Conservation (phyloP, 2,888 invertebrate species). For the Masnerella sp. region DNA sequence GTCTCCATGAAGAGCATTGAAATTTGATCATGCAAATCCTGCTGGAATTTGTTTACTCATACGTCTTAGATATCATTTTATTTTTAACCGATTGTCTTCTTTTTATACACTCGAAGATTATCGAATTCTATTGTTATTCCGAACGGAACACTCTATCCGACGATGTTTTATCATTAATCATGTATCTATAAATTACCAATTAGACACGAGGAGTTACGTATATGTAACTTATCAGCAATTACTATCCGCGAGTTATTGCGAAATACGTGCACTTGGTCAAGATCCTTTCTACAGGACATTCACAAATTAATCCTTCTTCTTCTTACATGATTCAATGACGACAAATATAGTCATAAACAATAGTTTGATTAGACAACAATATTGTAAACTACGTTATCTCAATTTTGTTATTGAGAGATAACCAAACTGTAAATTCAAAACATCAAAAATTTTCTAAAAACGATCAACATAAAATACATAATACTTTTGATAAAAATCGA, state of each 20-base stretch:
- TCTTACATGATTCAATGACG: not conserved
- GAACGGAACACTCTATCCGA: constrained; percentile 21
- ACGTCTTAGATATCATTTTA: constrained; percentile 5
- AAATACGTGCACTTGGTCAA: constrained; percentile 33
- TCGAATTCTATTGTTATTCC: constrained; percentile 25
- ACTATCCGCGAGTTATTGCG: constrained; percentile 29
- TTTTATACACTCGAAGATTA: constrained; percentile 8
- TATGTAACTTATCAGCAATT: constrained; percentile 26
- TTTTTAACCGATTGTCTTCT: constrained; percentile 25
- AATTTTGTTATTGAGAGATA: no score
- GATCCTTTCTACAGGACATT: constrained; percentile 43
- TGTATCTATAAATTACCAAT: constrained; percentile 50
- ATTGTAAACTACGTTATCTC: no score
- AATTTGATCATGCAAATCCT: no score
- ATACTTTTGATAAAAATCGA: no score
- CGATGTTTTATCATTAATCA: constrained; percentile 44
- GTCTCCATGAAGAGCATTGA: no score
- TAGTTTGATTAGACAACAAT: no score
- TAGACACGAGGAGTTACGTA: constrained; percentile 38
- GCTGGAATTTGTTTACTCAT: constrained; percentile 24
- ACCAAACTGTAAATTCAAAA: no score
- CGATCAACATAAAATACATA: no score
- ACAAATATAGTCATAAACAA: not conserved
- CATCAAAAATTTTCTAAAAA: no score
- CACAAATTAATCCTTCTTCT: constrained; percentile 16